Evolutionary conservation across 1,140 invertebrate genomes (phyloP).

Genomic region (Varroa destructor): DNA sequence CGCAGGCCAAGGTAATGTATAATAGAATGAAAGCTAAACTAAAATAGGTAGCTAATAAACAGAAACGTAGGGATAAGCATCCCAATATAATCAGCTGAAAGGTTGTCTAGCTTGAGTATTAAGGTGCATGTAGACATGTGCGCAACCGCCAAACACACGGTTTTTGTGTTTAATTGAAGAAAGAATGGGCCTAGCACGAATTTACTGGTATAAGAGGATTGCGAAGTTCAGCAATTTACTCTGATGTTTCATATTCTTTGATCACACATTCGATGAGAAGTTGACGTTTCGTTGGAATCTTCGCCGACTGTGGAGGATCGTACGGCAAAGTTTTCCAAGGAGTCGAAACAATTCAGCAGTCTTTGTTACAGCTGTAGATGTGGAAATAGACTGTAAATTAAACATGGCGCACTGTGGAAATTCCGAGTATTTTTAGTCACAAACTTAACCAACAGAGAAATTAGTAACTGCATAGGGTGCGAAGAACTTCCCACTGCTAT

Average conservation of each 20-base stretch:
- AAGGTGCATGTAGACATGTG: no score
- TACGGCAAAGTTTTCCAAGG: conserved; percentile 44
- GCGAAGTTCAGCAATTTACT: conserved; percentile 61
- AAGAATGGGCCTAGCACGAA: conserved; percentile 42
- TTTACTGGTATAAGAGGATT: conserved; percentile 57
- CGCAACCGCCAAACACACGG: no score
- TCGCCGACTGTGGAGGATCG: conserved; percentile 55
- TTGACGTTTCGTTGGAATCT: conserved; percentile 59
- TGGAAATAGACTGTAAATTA: not conserved
- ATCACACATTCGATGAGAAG: conserved; percentile 66
- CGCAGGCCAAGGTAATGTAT: no score
- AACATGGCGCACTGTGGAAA: not conserved
- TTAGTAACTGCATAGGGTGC: not conserved
- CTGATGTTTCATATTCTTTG: conserved; percentile 43
- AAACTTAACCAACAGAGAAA: not conserved
- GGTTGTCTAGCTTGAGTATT: no score
- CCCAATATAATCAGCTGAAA: no score
- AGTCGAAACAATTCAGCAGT: conserved; percentile 45
- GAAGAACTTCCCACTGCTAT: not conserved
- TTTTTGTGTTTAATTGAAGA: no score
- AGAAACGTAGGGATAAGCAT: no score
- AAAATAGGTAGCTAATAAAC: no score
- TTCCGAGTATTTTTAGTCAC: not conserved
- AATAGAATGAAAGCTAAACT: no score
- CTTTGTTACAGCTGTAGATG: conserved; percentile 42